Base-by-base conservation (phyloP, 1,140 invertebrate species). In the Aphaenogaster floridana region DNA sequence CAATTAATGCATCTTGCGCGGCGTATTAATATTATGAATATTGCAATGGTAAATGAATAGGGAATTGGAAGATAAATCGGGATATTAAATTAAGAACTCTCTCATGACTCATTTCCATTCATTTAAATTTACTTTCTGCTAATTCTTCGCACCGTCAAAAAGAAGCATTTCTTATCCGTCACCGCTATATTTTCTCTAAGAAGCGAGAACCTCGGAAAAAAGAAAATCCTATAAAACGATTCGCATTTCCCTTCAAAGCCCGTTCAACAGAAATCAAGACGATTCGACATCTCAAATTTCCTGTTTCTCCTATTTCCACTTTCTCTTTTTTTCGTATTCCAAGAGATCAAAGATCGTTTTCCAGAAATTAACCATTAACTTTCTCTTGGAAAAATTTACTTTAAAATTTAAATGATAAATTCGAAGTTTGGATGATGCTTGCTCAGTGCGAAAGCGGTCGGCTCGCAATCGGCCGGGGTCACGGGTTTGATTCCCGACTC, bases 1-100 rank as follows among this genome's bases (percentile, higher is more conserved):
- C 66, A 63, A 74, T 36, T 68, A 34, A 48, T 21, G 36, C 21
- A 34, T 61, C 13, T 74, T 34, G 45, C 36, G 21, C 34, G 13
- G 8, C 13, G 5, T 28, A 57, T 61, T 72, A 39, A 45, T 59
- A 48, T 54, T 45, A 72, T 45, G 39, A 15, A 78, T 39, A 74
- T 48, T 28, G 45, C 42, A 59, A 72, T 15, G 11, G 2, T 28
- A 28, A 72, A 28, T 48, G 52, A 72, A 83, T 48, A 15, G 42
- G 0, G n/a, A 45, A 48, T 48, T 34, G 28, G 28, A 15, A 45
- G 15, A 21, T 36, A 84, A 84, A 84, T 11, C 45, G n/a, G 34
- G 45, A 57, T 84, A 48, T 84, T 84, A 84, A 84, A 84, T 76
- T 50, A 84, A 84, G 45, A 76, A 59, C 28, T 84, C 36, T 54